Base-by-base conservation (phyloP, 1,140 invertebrate species). In the Orussus abietinus region DNA sequence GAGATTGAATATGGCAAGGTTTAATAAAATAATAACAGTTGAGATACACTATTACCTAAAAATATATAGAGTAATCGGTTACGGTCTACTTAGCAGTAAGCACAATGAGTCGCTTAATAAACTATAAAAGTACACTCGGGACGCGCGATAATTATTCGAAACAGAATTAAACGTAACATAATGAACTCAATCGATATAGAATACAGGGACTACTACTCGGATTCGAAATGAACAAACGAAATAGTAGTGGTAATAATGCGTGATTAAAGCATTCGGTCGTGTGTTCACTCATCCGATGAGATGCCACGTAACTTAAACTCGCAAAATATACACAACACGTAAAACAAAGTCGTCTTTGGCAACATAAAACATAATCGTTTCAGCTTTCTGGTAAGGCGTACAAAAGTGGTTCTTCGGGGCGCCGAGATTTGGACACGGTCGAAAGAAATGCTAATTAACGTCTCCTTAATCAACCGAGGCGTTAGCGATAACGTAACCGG, bases 21-120 rank as follows among this genome's bases (percentile, higher is more conserved):
- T 64, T 60, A 62, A 65, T 65, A 51, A 62, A 60, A 63, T 60
- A 55, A 60, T 58, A 57, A 61, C 49, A 53, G 47, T 31, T 44
- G 35, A 28, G 34, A 57, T 60, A 62, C 38, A 56, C 39, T 41
- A 53, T 34, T 50, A 42, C 55, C 45, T 20, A 35, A 41, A 49
- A 46, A 55, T 49, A 32, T 53, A 55, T 53, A 55, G 57, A 57
- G 57, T 55, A 55, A 59, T 55, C 53, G 53, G 45, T n/a, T 49
- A 55, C 42, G 54, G 32, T 40, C 43, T 33, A 33, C 49, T 45
- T 55, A 55, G 45, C 31, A 19, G 45, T 51, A 51, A 55, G 40
- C 39, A 48, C 41, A 28, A n/a, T n/a, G n/a, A n/a, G n/a, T n/a
- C n/a, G n/a, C n/a, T 41, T 47, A 51, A 51, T 47, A 38, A 45